Conservation (phyloP, 2,888 invertebrate genomes). For the Dioctria rufipes region DNA sequence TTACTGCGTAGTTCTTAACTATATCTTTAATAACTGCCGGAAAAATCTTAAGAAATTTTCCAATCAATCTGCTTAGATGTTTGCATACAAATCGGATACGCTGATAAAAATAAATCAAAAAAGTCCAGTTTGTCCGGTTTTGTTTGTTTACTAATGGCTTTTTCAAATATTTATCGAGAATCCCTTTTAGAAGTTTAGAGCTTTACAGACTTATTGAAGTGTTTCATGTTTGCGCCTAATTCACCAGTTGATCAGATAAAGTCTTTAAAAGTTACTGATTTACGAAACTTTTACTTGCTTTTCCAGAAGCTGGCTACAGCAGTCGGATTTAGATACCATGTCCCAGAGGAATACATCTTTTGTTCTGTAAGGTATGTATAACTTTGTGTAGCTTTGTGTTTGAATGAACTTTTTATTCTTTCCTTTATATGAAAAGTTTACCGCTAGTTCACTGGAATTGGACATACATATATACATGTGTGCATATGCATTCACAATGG, state of each 20-base stretch:
- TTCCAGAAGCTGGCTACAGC: neutral
- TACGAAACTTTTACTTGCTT: constrained; percentile 5
- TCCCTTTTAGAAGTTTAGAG: neutral
- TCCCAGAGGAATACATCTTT: neutral
- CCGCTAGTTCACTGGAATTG: neutral
- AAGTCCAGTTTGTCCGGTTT: no score
- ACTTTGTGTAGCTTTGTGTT: neutral
- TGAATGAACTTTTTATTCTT: neutral
- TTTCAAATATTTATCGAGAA: no score
- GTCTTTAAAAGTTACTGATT: constrained; percentile 18
- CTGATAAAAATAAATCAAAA: no score
- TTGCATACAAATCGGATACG: no score
- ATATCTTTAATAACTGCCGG: no score
- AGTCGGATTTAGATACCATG: constrained; percentile 2
- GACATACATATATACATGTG: neutral
- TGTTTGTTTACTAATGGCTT: no score
- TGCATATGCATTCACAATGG: neutral
- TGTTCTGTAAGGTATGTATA: neutral
- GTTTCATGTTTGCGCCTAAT: constrained; percentile 13
- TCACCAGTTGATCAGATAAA: constrained; percentile 24
- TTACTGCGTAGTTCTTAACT: no score
- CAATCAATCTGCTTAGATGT: no score
- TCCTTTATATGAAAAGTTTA: neutral
- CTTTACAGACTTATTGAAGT: constrained; percentile 17
- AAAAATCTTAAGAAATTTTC: no score